Base-by-base conservation (phyloP, 2,113 vertebrate species). In the Grus americana region DNA sequence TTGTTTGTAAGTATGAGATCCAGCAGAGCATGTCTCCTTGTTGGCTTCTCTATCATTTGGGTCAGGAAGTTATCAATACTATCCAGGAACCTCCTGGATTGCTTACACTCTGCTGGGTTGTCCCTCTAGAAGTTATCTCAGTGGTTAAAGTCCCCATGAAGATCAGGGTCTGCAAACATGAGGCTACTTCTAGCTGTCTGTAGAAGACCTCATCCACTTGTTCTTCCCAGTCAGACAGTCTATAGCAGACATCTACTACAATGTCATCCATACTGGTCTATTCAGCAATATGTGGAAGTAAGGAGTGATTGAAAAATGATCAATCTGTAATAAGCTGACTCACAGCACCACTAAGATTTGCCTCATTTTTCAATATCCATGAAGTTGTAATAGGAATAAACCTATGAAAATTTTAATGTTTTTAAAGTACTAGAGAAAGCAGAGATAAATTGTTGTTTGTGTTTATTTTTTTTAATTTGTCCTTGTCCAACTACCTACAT, bases 291-390 rank as follows among this genome's bases (percentile, higher is more conserved):
- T 66, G 46, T 82, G 59, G 71, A 49, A 73, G 44, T 89, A 44
- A 88, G 73, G 52, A 92, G 34, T 26, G 57, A 79, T 34, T 66
- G 66, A 95, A 95, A 83, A 96, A 82, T 42, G 65, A 70, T 54
- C 30, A 72, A 47, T 72, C 6, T 85, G 62, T 89, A 86, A 80
- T 88, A 94, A 93, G 47, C 23, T 88, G 88, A 68, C 55, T 54
- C 80, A 85, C 61, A 49, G 70, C 38, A 88, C 66, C 36, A 71
- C 67, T 20, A 79, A 80, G 79, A 92, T 78, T 92, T 88, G 42
- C 17, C 58, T 90, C 5, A 61, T 90, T 89, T 94, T 86, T 86
- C 38, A 90, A 57, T 95, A 97, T 92, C 79, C 68, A 92, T 90
- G 94, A 97, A 93, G 38, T 96, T 59, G 74, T 93, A 67, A 61